phyloP scores from a whole-genome alignment of 2,888 invertebrate genomes.

The Drosophila putrida region DNA sequence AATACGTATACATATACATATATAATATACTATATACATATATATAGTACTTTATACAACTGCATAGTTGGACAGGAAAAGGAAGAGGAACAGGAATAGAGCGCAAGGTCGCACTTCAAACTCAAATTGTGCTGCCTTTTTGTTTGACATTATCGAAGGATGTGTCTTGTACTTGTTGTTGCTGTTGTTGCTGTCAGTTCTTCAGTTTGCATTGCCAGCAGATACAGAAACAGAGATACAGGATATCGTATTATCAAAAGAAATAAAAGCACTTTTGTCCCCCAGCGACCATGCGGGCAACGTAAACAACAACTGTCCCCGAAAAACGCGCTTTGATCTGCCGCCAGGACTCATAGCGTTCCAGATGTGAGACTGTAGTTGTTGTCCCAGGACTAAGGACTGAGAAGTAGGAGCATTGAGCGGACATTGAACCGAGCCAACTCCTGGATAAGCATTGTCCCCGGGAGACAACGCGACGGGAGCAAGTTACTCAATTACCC shows the following conservation, averaged over 20 bases:
- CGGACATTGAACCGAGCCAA: conserved; percentile 72
- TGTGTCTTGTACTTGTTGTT: conserved; percentile 35
- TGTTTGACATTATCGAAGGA: conserved; percentile 73
- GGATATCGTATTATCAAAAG: conserved; percentile 50
- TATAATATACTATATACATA: conserved; percentile 1
- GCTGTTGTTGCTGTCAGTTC: conserved; percentile 33
- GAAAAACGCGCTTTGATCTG: conserved; percentile 58
- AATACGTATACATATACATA: conserved; percentile 18
- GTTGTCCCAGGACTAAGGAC: not conserved
- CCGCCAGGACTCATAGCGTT: conserved; percentile 20
- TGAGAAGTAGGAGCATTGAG: conserved; percentile 28
- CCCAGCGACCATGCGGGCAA: conserved; percentile 41
- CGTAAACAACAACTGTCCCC: conserved; percentile 48
- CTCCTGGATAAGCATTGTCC: conserved; percentile 34
- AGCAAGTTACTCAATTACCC: conserved; percentile 74
- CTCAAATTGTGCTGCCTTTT: conserved; percentile 72
- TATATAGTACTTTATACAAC: conserved; percentile 7
- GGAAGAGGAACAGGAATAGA: conserved; percentile 25
- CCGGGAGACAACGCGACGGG: conserved; percentile 10
- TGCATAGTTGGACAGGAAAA: conserved; percentile 39
- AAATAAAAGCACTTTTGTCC: conserved; percentile 64
- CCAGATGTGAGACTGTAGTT: not conserved
- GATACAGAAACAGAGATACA: conserved; percentile 43
- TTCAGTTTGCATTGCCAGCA: conserved; percentile 37
- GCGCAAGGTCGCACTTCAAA: conserved; percentile 72